Evolutionary conservation across 1,140 invertebrate genomes (phyloP).

Genomic region (Colletes latitarsis): DNA sequence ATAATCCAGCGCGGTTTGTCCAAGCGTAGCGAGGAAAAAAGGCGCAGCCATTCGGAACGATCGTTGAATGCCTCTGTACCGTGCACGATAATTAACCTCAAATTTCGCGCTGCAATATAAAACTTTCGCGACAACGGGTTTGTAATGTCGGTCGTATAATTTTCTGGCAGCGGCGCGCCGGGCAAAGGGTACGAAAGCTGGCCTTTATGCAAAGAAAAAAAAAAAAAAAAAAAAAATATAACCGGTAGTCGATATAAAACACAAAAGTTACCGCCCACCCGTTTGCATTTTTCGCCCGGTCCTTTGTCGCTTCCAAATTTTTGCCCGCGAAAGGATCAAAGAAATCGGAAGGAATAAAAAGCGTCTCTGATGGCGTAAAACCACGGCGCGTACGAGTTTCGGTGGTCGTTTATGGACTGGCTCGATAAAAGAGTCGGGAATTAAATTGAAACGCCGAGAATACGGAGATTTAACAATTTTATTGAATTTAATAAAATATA

Average conservation of each 20-base stretch:
- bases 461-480: no score
- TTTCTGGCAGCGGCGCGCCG: conserved; percentile 50
- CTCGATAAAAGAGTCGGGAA: no score
- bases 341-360: not conserved
- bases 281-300: not conserved
- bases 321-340: not conserved
- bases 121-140: conserved; percentile 43
- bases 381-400: not conserved
- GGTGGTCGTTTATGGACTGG: not conserved
- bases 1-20: not conserved
- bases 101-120: conserved; percentile 43
- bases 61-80: conserved; percentile 6
- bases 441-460: no score
- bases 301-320: not conserved
- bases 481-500: no score
- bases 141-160: conserved; percentile 55
- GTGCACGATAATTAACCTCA: conserved; percentile 50
- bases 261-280: conserved; percentile 47
- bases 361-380: not conserved
- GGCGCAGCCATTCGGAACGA: conserved; percentile 1
- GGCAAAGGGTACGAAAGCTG: conserved; percentile 47
- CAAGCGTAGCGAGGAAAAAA: not conserved
- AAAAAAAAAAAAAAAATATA: conserved; percentile 12
- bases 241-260: conserved; percentile 60
- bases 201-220: conserved; percentile 51